Evolutionary conservation across 2,888 invertebrate genomes (phyloP), one percentile per base, ranked within the genome.

Genomic region (Acleris emargana): DNA sequence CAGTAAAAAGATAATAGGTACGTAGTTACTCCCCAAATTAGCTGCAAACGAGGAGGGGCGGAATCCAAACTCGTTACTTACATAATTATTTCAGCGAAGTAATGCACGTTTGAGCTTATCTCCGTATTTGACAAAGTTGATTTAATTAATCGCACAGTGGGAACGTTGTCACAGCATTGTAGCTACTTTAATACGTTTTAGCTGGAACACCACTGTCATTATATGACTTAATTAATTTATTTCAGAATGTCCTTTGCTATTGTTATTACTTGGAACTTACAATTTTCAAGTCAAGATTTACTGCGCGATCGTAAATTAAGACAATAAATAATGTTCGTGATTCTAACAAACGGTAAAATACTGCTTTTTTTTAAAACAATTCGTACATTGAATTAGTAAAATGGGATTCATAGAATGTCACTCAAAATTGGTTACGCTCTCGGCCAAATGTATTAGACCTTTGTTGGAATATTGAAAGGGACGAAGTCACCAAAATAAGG

Each of bases 361-460:
- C 43, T 22, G 9, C 32, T 52, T 47, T 67, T 67, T 69, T 71
- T 71, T 69, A 71, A 73, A 54, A 45, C 45, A 61, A 76, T 73
- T 72, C 73, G 76, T 76, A 74, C 69, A 73, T 73, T 71, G 71
- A 73, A 77, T 79, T 77, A 72, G 74, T 57, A 49, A 52, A 57
- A 72, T 38, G 71, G 78, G 80, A 78, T 72, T 69, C 69, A 73
- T 75, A 71, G 78, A 78, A 83, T 78, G 84, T 87, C 85, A 84
- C 78, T 79, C 73, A 72, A 75, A 76, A 81, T 85, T 76, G 72
- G 82, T 81, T 71, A 80, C 79, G 79, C 76, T 69, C 75, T 68
- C 69, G 74, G 78, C 64, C 76, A 75, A 78, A 81, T 80, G 78
- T 79, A 79, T 73, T 78, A 76, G 32, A 69, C 70, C 72, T 74